Conservation (phyloP, 2,888 invertebrate genomes). For the Mythimna vitellina region DNA sequence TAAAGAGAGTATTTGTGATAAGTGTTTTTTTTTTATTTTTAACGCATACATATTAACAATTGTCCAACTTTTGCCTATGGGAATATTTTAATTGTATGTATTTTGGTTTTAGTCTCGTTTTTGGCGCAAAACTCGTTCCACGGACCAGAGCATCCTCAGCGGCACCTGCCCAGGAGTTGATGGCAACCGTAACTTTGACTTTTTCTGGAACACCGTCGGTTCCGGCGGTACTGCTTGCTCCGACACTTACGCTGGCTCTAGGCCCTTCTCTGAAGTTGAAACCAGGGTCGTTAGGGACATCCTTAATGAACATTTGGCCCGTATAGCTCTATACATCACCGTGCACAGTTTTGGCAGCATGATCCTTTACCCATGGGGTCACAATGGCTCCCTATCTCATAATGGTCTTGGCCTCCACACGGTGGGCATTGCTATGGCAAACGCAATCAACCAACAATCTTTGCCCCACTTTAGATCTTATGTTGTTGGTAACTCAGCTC, state of each 20-base stretch:
- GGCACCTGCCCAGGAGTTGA: conserved; percentile 92
- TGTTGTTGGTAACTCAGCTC: conserved; percentile 88
- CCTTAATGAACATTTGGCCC: conserved; percentile 84
- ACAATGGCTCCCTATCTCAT: conserved; percentile 86
- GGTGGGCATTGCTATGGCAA: conserved; percentile 81
- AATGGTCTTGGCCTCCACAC: conserved; percentile 85
- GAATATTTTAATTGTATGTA: not conserved
- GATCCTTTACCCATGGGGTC: conserved; percentile 93
- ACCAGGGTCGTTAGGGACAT: conserved; percentile 91
- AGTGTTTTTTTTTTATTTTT: not conserved
- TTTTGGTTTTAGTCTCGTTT: conserved; percentile 86
- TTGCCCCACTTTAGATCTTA: conserved; percentile 84
- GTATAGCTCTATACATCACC: conserved; percentile 92
- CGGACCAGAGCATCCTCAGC: conserved; percentile 72
- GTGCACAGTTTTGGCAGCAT: conserved; percentile 94
- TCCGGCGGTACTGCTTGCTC: conserved; percentile 89
- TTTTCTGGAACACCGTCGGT: conserved; percentile 92
- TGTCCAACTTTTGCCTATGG: not conserved
- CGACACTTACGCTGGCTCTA: conserved; percentile 91
- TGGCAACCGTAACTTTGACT: conserved; percentile 94
- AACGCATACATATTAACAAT: not conserved
- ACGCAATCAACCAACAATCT: conserved; percentile 78
- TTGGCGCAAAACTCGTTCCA: conserved; percentile 93
- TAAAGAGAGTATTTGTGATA: not conserved
- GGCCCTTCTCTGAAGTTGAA: conserved; percentile 93